Evolutionary conservation across 2,797 vertebrate species (phyloP).

Genomic region (Leuciscus waleckii): DNA sequence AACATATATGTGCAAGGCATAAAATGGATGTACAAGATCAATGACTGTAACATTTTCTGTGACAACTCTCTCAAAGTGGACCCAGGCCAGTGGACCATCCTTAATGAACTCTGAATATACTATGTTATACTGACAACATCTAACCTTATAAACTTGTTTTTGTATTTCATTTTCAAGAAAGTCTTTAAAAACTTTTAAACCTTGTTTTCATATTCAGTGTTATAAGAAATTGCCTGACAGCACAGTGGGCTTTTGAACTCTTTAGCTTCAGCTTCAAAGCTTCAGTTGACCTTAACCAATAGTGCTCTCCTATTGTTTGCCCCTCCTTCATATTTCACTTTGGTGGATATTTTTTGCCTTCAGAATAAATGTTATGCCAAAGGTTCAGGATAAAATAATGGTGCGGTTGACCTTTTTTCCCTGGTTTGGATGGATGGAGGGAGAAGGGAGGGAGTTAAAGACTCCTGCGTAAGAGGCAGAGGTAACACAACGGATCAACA

Average conservation of each 20-base stretch:
- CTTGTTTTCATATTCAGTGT: background rate
- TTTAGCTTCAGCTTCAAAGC: conserved; percentile 12
- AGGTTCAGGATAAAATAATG: conserved; percentile 81
- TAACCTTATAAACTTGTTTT: background rate
- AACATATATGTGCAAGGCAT: background rate
- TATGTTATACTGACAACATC: conserved; percentile 1
- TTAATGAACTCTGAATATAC: background rate
- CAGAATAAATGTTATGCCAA: conserved; percentile 80
- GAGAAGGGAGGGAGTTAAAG: conserved; percentile 34
- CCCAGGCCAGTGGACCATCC: background rate
- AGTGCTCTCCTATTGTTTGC: conserved; percentile 33
- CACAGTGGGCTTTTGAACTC: conserved; percentile 14
- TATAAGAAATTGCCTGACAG: conserved; percentile 17
- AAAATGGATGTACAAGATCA: background rate
- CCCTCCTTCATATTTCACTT: conserved; percentile 62
- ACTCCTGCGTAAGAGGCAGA: conserved; percentile 37
- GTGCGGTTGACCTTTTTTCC: conserved; percentile 80
- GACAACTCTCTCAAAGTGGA: background rate
- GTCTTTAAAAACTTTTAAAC: conserved; percentile 1
- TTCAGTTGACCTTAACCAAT: conserved; percentile 29
- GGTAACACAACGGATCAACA: conserved; percentile 51
- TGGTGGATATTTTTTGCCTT: conserved; percentile 71
- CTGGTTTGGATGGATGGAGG: conserved; percentile 70
- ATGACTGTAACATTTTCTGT: background rate
- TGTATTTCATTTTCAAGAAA: background rate